Conservation (phyloP, 2,888 invertebrate genomes). For the Thumatha senex region DNA sequence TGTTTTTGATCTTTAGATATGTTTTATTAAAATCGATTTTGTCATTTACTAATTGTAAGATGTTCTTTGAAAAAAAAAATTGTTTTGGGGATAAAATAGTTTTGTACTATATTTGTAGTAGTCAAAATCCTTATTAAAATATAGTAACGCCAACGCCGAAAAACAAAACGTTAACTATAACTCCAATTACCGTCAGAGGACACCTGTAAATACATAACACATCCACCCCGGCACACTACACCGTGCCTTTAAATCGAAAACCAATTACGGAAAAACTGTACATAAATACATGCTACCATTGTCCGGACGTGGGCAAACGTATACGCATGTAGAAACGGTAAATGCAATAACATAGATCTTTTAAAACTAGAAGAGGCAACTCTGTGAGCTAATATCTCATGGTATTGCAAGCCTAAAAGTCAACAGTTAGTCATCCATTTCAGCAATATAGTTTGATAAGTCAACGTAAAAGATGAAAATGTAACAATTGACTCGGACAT, state of each 20-base stretch:
- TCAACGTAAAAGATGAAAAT: too few species aligned
- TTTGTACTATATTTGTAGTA: too few species aligned
- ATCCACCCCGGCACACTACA: constrained; percentile 39
- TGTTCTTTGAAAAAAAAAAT: too few species aligned
- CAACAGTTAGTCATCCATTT: not conserved
- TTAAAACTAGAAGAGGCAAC: constrained; percentile 17
- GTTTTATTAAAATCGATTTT: too few species aligned
- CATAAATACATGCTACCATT: constrained; percentile 58
- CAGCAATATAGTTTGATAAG: not conserved
- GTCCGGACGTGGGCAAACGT: constrained; percentile 49
- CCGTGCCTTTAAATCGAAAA: constrained; percentile 72
- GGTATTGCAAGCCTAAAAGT: too few species aligned
- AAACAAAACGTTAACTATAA: not conserved
- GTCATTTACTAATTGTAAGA: too few species aligned
- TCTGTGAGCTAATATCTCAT: too few species aligned
- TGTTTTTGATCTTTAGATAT: too few species aligned
- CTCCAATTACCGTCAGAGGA: constrained; percentile 6
- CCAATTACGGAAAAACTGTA: constrained; percentile 79
- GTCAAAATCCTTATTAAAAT: too few species aligned
- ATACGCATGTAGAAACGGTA: constrained; percentile 41
- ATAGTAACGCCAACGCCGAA: too few species aligned
- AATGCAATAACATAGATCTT: constrained; percentile 27
- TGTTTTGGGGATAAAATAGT: too few species aligned
- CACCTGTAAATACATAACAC: constrained; percentile 37
- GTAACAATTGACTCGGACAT: too few species aligned